Evolutionary conservation across 2,888 invertebrate species (phyloP), one percentile per base, ranked within the genome.

Genomic region (Cheilosia urbana): DNA sequence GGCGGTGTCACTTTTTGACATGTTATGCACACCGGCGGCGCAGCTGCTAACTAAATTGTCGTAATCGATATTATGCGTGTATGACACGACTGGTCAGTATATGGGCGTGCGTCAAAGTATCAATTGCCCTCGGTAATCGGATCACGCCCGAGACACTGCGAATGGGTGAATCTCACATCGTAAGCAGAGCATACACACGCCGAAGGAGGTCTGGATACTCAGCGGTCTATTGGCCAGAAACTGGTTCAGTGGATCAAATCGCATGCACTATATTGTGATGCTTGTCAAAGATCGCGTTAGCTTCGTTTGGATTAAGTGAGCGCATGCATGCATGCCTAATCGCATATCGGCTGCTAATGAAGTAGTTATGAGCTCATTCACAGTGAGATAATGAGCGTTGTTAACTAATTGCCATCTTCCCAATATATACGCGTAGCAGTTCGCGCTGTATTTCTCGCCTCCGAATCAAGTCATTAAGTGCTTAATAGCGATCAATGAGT

Each of bases 401-500:
- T 24, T 83, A 57, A 66, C 62, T 83, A 78, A 73, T 83, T 78
- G 68, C 60, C 72, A 78, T 78, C 83, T 78, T 83, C 83, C 37
- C 58, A 60, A 62, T 72, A 47, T 15, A 24, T 27, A 27, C 27
- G 71, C 62, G 51, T 19, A 30, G 17, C 42, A 71, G 58, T 71
- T 37, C 1, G 37, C 27, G 51, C 42, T 66, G 21, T 63, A 37
- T 69, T 55, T 63, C 40, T 57, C 30, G 40, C 19, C 53, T 68
- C 37, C 53, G 66, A 53, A 69, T 62, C 21, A 34, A 47, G 68
- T 55, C 62, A 75, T 82, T 75, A 53, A 73, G 62, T 53, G 63
- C 55, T 76, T 72, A 71, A 51, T 47, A 60, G 71, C 53, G 60
- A 66, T 77, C 47, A 42, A 45, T 76, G 63, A 17, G 51, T 71